A percentile compares a stretch with the other conserved stretches of the same genome.
Evolutionary conservation across 2,888 invertebrate genomes (phyloP).

Genomic region (Punctoribates punctum): DNA sequence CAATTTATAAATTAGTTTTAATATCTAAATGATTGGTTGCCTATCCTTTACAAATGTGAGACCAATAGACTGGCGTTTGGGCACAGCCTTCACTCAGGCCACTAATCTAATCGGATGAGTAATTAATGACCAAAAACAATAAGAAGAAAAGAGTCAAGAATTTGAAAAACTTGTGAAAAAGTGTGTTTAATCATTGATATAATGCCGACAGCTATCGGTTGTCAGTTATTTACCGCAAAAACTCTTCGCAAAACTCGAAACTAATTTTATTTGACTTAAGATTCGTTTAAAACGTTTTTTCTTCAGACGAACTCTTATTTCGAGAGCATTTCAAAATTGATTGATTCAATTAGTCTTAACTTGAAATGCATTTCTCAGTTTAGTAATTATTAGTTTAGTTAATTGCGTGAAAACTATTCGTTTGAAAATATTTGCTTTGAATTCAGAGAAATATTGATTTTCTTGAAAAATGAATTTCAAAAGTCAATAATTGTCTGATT

Average conservation of each 20-base stretch:
- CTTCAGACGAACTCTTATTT: no score
- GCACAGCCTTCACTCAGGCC: not conserved
- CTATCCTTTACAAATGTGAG: not conserved
- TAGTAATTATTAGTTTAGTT: no score
- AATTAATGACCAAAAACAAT: constrained; percentile 1
- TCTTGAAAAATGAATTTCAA: no score
- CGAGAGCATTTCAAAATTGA: no score
- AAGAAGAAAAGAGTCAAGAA: not conserved
- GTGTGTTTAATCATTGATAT: not conserved
- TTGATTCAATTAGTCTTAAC: no score
- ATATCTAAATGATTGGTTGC: constrained; percentile 2
- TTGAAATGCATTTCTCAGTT: no score
- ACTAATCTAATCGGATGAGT: not conserved
- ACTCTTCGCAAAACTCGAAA: not conserved
- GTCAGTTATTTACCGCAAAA: not conserved
- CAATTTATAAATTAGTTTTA: not conserved
- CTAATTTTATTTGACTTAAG: no score
- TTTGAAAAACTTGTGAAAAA: not conserved
- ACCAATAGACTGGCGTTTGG: not conserved
- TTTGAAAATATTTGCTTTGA: no score
- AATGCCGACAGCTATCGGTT: not conserved
- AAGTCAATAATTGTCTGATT: no score
- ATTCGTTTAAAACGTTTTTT: no score
- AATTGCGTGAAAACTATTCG: no score
- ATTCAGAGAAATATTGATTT: no score